A percentile compares a stretch with the other conserved stretches of the same genome.
Evolutionary conservation across 2,888 invertebrate genomes (phyloP).

Genomic region (Drosophila nr. medialis): DNA sequence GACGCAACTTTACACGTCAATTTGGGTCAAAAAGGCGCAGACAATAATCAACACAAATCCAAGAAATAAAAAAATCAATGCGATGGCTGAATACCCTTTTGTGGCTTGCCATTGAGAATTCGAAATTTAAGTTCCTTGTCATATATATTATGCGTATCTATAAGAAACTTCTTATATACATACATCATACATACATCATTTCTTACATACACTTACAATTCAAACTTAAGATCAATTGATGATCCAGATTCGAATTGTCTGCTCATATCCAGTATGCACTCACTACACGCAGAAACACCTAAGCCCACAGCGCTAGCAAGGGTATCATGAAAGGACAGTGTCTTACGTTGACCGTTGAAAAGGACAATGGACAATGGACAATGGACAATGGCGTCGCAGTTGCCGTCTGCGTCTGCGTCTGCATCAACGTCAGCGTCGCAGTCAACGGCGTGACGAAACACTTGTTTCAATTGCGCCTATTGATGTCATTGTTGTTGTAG

Average conservation of each 20-base stretch:
- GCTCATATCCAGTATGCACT: not conserved
- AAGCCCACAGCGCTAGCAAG: slow-evolving; percentile 12
- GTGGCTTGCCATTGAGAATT: not conserved
- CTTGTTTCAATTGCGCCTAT: slow-evolving; percentile 67
- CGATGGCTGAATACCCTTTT: slow-evolving; percentile 20
- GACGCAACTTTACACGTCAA: slow-evolving; percentile 29
- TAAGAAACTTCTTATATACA: not conserved
- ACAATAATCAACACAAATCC: not conserved
- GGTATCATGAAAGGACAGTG: slow-evolving; percentile 30
- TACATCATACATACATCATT: not conserved
- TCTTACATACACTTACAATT: not conserved
- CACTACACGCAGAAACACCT: not conserved
- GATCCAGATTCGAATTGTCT: not conserved
- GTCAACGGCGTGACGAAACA: slow-evolving; percentile 49
- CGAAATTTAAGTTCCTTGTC: not conserved
- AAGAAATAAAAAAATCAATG: not conserved
- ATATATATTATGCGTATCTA: not conserved
- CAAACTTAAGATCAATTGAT: not conserved
- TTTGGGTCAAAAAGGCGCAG: slow-evolving; percentile 45
- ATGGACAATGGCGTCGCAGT: slow-evolving; percentile 7
- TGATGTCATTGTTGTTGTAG: slow-evolving; percentile 54
- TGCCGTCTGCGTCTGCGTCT: slow-evolving; percentile 8
- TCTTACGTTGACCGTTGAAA: slow-evolving; percentile 23
- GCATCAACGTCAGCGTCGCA: slow-evolving; percentile 4
- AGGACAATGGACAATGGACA: slow-evolving; percentile 2